These are phyloP conservation scores for Plectrocnemia conspersa DNA, from an alignment of 1,140 invertebrate species.

Conservation along the genomic window DNA sequence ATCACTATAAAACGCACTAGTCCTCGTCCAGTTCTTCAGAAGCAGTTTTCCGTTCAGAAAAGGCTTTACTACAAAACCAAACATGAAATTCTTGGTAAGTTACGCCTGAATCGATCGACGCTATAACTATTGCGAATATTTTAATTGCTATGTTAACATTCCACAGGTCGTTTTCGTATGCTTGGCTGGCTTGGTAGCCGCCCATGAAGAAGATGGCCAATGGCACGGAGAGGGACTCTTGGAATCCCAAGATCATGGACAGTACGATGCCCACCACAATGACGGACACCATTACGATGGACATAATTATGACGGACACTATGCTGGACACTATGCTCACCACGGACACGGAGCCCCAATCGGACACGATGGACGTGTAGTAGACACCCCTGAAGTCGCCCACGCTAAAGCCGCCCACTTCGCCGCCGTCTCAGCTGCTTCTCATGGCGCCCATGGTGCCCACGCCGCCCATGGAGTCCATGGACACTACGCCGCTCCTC, in stretches of 20 bases:
- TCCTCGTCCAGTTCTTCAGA: constrained; percentile 5
- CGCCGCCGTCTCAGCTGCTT: constrained; percentile 11
- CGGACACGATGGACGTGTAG: constrained; percentile 24
- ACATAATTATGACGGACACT: background rate
- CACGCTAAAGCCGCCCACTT: constrained; percentile 20
- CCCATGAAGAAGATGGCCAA: background rate
- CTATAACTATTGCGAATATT: no score
- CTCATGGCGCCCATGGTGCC: constrained; percentile 6
- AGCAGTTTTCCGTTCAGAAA: constrained; percentile 28
- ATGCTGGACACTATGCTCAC: background rate
- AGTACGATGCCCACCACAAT: constrained; percentile 11
- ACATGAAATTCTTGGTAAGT: constrained; percentile 26
- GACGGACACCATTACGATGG: background rate
- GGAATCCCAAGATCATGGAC: no score
- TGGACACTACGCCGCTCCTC: no score
- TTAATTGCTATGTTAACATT: background rate
- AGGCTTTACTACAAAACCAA: constrained; percentile 19
- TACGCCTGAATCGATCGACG: no score
- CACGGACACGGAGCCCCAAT: constrained; percentile 20
- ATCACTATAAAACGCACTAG: constrained; percentile 15
- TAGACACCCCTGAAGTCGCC: constrained; percentile 23
- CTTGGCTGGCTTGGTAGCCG: background rate
- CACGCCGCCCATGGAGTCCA: constrained; percentile 2
- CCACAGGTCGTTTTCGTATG: background rate
- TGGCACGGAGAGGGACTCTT: no score